Base-by-base conservation (phyloP, 1,140 invertebrate species). In the Zophobas morio region DNA sequence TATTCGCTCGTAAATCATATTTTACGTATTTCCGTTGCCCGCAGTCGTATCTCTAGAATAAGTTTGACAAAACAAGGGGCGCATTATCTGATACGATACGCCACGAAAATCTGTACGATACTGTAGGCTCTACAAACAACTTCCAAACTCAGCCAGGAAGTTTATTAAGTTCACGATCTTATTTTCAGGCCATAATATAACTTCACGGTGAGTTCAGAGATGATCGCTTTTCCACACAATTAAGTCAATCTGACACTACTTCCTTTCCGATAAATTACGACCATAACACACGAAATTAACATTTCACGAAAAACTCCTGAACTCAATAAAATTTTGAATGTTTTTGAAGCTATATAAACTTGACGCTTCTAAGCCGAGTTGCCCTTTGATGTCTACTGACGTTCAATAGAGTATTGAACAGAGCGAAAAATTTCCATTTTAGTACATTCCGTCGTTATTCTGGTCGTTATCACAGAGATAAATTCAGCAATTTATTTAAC, bases 1-100 rank as follows among this genome's bases (percentile, higher is more conserved):
- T 79, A 79, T 56, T 57, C 66, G 49, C 1, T 71, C 66, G 74
- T 79, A 79, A 79, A 79, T 79, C 78, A 79, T 73, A 75, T 79
- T 79, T 79, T 79, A 79, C 78, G 78, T 71, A 76, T 75, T 76
- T 73, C 78, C 78, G 74, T 42, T 79, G 66, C 66, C 56, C 74
- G 36, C 40, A 54, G 70, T 40, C 42, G 53, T 73, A 54, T 74
- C 70, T 66, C 46, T 20, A 46, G n/a, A 66, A 78, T 78, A 76
- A 70, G 57, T 66, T 70, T 46, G 37, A 20, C 40, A 78, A 78
- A 78, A 74, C 70, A 66, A 78, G 56, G 57, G 70, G 71, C 70
- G 76, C 53, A 73, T 53, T 74, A 74, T 78, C 70, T 74, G 36
- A 63, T 77, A 71, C 60, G 40, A 66, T 49, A 54, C 39, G 40